Evolutionary conservation across 2,113 vertebrate species (phyloP), one percentile per base, ranked within the genome.

Genomic region (Colaptes auratus): DNA sequence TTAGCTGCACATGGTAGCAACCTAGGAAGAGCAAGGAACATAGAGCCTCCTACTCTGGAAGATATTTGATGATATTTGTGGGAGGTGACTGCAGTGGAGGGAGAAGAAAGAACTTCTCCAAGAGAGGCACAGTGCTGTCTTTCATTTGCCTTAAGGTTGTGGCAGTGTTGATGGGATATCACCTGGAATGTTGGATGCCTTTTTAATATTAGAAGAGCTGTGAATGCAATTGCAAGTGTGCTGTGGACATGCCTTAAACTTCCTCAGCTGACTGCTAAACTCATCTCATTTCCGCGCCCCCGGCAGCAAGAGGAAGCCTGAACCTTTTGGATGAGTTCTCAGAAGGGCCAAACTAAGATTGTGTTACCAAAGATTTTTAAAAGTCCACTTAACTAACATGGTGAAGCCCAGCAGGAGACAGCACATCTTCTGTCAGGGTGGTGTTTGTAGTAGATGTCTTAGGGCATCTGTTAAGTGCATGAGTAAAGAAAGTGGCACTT

Each of bases 1-100:
- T 75, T 67, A 60, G 52, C 35, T 76, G 9, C 13, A 10, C 0
- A 0, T 1, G 5, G n/a, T 52, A 52, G 23, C 50, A 24, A 20
- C 59, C 12, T 12, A 53, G 31, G 25, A 56, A 25, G 36, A 72
- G 33, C 35, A 48, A 10, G 25, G 28, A 66, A 86, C 8, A 5
- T 46, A 11, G 1, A 20, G 24, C 33, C 61, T 86, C 16, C n/a
- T 82, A 70, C 24, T 28, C 25, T 60, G 33, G 24, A 21, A 78
- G 70, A 3, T 74, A 25, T 42, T 83, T 53, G 55, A 11, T 16
- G 9, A 3, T 86, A 7, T 53, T 70, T 87, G 8, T 48, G 69
- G 12, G 61, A 83, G 80, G 52, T 59, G 60, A 14, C 60, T 83
- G 48, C 16, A 65, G 12, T 23, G 72, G 33, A 74, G 7, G 31